Evolutionary conservation across 1,140 invertebrate genomes (phyloP), one percentile per base, ranked within the genome.

Genomic region (Drosophila pandora): DNA sequence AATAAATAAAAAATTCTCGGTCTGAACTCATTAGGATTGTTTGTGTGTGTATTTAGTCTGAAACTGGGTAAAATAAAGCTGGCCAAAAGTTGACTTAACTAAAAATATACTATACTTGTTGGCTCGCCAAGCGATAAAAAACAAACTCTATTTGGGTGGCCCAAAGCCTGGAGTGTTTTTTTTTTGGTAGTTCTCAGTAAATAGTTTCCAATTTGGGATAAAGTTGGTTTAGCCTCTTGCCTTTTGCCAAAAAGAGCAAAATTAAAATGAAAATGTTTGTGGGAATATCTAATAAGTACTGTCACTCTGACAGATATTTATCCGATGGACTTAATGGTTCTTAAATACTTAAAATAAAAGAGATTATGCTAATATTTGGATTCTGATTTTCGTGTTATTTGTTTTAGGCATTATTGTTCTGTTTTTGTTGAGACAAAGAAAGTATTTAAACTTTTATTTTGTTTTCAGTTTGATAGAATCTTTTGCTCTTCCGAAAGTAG

Each of bases 1-100:
- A 56, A 45, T 17, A 43, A 43, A 43, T 43, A 43, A 58, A 28
- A 61, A 23, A 54, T 37, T 65, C 49, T 32, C 53, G 34, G 34
- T 52, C 53, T 61, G 59, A 41, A 70, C 77, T 81, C 77, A 83
- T 84, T 83, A 68, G 59, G 71, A 54, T 58, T 34, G 72, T 71
- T 78, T 74, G 59, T 60, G 55, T 53, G 55, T 41, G 57, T 58
- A 63, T 77, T 77, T 72, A 62, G 73, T 47, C 52, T 37, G 34
- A 37, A 37, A 37, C 34, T 37, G 12, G 41, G 34, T 47, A 7
- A 22, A 54, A 76, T 28, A 79, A 68, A 55, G 23, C 62, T 54
- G 57, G 28, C 32, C 62, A 48, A 56, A 39, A 72, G 76, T 85
- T 84, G 72, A 76, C 80, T 69, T 52, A 17, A 48, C 67, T 69